Evolutionary conservation across 2,888 invertebrate species (phyloP), one percentile per base, ranked within the genome.

Genomic region (Operophtera brumata): DNA sequence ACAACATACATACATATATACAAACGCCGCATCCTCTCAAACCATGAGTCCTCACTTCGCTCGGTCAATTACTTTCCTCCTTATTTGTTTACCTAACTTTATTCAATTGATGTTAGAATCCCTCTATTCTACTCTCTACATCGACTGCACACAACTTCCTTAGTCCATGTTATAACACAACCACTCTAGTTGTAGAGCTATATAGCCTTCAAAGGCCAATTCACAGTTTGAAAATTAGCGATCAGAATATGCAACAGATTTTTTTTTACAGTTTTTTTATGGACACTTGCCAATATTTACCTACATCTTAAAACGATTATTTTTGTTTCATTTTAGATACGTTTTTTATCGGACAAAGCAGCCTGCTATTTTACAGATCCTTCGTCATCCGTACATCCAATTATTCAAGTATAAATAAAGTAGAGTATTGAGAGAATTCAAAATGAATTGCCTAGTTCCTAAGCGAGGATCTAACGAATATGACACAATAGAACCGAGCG

Each of bases 381-480:
- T n/a, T n/a, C n/a, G n/a, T n/a, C n/a, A n/a, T n/a, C n/a, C n/a
- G n/a, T n/a, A 26, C 26, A 39, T 42, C 12, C 35, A 10, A 48
- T 40, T n/a, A 48, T 41, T 6, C 40, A 25, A 46, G 6, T 20
- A 13, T 42, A 35, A 44, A 40, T 34, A 32, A 26, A 20, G 12
- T 25, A n/a, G 9, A 37, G 20, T 25, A 37, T 30, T 12, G 43
- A 47, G 48, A 13, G 34, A 37, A 13, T 54, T 58, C 52, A 39
- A 58, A 61, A 89, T 88, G 88, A 86, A 88, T 75, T 88, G 88
- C 70, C 70, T 88, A 70, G 77, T 71, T 62, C 71, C 71, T 57
- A 72, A 77, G 56, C 76, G 69, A 62, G 70, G 70, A 67, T 72
- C 70, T 58, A 69, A 71, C 54, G 77, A 79, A 56, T 73, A 72